These are phyloP conservation scores for Pseudopipra pipra DNA, from an alignment of 2,113 vertebrate species.

Conservation along the genomic window DNA sequence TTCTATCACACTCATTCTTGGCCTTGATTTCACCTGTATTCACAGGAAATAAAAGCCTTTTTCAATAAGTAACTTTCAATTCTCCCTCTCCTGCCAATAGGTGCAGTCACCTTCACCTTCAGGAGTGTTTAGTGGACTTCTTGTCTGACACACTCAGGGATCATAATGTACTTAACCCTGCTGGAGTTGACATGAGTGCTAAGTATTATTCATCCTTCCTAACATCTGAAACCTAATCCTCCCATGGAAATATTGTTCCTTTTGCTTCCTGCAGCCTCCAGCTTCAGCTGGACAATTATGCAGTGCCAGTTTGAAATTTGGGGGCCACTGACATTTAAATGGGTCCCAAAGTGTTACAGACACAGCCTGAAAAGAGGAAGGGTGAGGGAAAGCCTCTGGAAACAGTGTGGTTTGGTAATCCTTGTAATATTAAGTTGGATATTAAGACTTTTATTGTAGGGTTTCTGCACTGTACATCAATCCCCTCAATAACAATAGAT, in stretches of 20 bases:
- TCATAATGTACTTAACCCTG: neutral
- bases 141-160: neutral
- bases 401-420: constrained; percentile 41
- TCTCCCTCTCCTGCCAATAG: neutral
- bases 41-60: neutral
- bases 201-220: neutral
- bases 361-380: constrained; percentile 21
- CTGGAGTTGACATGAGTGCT: neutral
- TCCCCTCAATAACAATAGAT: constrained; percentile 47
- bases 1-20: neutral
- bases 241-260: neutral
- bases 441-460: constrained; percentile 15
- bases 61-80: neutral
- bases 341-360: constrained; percentile 2
- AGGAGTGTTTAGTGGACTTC: neutral
- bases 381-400: neutral
- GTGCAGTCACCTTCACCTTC: neutral
- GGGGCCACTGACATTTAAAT: constrained; percentile 19
- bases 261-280: neutral
- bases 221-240: neutral
- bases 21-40: neutral
- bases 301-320: neutral
- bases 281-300: neutral
- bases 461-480: neutral
- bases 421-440: constrained; percentile 54